phyloP scores from a whole-genome alignment of 2,888 invertebrate genomes.

The Ferrisia virgata region DNA sequence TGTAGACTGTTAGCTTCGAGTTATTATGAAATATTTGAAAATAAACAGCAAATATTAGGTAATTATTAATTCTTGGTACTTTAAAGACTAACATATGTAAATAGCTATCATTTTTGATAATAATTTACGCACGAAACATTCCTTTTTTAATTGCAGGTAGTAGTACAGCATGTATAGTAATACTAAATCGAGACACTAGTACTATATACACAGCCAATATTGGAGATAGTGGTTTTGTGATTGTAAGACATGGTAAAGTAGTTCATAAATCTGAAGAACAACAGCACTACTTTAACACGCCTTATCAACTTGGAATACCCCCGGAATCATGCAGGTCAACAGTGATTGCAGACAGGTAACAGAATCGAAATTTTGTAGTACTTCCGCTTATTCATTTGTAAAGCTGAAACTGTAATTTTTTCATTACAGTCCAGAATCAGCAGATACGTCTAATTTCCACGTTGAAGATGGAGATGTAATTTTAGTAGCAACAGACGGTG shows the following conservation, averaged over 20 bases:
- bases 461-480: conserved; percentile 92
- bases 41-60: conserved; percentile 90
- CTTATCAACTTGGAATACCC: conserved; percentile 92
- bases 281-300: conserved; percentile 98
- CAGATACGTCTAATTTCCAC: conserved; percentile 80
- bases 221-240: conserved; percentile 97
- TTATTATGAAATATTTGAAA: conserved; percentile 86
- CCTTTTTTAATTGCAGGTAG: conserved; percentile 65
- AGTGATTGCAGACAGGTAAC: conserved; percentile 82
- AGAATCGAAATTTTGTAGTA: conserved; percentile 11
- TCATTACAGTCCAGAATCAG: conserved; percentile 76
- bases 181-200: conserved; percentile 83
- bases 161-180: conserved; percentile 95
- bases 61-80: conserved; percentile 50
- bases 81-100: no score
- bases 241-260: conserved; percentile 80
- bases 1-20: conserved; percentile 84
- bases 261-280: conserved; percentile 94
- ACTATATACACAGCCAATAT: conserved; percentile 94
- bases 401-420: conserved; percentile 29
- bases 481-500: conserved; percentile 93
- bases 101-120: not conserved
- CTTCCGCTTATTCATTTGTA: not conserved
- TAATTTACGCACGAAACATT: conserved; percentile 49
- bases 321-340: conserved; percentile 84